Evolutionary conservation across 2,797 vertebrate genomes (phyloP).

Genomic region (Tenualosa thibaudeaui): DNA sequence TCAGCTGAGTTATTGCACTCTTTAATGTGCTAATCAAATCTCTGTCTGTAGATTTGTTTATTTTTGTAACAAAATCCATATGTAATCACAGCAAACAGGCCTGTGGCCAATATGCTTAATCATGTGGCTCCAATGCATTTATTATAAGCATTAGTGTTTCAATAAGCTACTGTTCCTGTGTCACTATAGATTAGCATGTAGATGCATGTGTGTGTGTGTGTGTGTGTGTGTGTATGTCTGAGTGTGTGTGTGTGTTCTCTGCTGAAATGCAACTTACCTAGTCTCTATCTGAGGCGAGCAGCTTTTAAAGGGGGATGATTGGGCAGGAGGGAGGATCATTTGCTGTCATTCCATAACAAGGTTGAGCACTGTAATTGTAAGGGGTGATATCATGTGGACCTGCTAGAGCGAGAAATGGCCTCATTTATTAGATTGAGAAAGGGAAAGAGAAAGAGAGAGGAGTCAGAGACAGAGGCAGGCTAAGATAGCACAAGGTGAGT

Average conservation of each 20-base stretch:
- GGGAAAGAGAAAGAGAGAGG: background rate
- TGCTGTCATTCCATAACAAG: background rate
- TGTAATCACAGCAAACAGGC: background rate
- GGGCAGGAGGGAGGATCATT: background rate
- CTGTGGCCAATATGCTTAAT: background rate
- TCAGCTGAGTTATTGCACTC: background rate
- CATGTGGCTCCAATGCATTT: background rate
- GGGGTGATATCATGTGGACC: conserved; percentile 15
- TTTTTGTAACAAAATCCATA: background rate
- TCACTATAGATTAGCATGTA: no score
- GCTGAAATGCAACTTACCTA: background rate
- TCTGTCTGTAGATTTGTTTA: background rate
- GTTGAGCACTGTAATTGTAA: conserved; percentile 10
- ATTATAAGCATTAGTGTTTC: background rate
- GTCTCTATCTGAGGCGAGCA: background rate
- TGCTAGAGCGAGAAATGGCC: conserved; percentile 5
- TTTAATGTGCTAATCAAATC: background rate
- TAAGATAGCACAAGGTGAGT: background rate
- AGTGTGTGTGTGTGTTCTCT: background rate
- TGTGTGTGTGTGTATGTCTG: no score
- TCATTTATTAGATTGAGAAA: conserved; percentile 13
- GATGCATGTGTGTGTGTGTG: no score
- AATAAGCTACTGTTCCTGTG: background rate
- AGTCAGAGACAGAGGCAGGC: background rate
- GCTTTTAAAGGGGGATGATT: background rate